A percentile compares a stretch with the other conserved stretches of the same genome.
phyloP scores from a whole-genome alignment of 2,888 invertebrate species.

The Noctua comes region DNA sequence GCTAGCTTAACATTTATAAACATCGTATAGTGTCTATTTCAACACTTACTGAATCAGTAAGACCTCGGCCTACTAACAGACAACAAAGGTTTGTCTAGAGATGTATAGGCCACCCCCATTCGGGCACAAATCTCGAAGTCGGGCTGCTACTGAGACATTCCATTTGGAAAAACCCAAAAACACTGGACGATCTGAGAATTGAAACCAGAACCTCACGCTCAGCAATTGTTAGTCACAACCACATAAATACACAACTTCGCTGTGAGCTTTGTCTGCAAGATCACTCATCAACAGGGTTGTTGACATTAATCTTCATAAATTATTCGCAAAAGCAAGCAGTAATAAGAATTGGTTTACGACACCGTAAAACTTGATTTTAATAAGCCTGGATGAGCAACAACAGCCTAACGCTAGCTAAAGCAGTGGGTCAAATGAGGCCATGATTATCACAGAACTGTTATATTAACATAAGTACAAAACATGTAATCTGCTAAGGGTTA shows the following conservation, averaged over 20 bases:
- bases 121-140: neutral
- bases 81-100: neutral
- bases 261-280: neutral
- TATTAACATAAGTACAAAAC: no score
- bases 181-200: neutral
- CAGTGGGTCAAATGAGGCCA: neutral
- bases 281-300: no score
- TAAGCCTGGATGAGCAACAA: neutral
- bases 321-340: slow-evolving; percentile 20
- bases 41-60: neutral
- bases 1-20: slow-evolving; percentile 2
- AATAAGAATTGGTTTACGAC: neutral
- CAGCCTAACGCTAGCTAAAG: no score
- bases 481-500: neutral
- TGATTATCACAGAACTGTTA: neutral
- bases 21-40: slow-evolving; percentile 3
- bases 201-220: neutral
- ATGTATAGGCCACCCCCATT: neutral
- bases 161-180: neutral
- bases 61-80: neutral
- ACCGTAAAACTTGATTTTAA: neutral
- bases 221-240: neutral
- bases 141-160: neutral
- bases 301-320: neutral
- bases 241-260: neutral